Base-by-base conservation (phyloP, 2,888 invertebrate species). In the Ischnus inquisitorius region DNA sequence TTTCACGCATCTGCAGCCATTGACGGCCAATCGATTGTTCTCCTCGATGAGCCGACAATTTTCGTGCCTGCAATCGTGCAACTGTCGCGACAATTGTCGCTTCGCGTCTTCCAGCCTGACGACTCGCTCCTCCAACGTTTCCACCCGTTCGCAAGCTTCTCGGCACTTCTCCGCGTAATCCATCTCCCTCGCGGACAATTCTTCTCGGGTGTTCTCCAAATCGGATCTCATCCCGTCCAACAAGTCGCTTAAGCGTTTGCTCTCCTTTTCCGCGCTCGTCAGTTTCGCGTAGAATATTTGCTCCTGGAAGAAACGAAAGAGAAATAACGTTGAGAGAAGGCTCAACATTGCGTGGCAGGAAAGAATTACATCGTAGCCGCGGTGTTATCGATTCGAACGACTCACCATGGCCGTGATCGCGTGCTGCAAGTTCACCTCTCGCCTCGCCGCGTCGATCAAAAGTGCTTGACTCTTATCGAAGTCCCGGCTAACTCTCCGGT, bases 361-460 rank as follows among this genome's bases (percentile, higher is more conserved):
- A 43, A 68, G 22, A 22, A 8, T 41, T 68, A 22, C 16, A 51
- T 43, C 39, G 43, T 3, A 60, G 14, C 60, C 60, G 22, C 60
- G 60, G 14, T 74, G 12, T 65, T 54, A 68, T 75, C 16, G 72
- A 78, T 71, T 67, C n/a, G 41, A 4, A 25, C 60, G 43, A 19
- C 76, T 84, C 86, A 91, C 91, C 88, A 88, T 87, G 4, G 85
- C 86, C 48, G 87, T 88, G 54, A 91, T 85, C 6, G 83, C 87
- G 83, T 88, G 85, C 80, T 92, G 90, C 16, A 88, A 84, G 60
- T 89, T 88, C 39, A 85, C 87, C 83, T 92, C 91, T 14, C 88
- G 88, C 69, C 85, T 87, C 19, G 87, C 86, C 54, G 89, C 87
- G 62, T 85, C 82, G 4, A 89, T 85, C 76, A 92, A 74, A 41